phyloP scores from a whole-genome alignment of 1,140 invertebrate species.

The Scylla paramamosain region DNA sequence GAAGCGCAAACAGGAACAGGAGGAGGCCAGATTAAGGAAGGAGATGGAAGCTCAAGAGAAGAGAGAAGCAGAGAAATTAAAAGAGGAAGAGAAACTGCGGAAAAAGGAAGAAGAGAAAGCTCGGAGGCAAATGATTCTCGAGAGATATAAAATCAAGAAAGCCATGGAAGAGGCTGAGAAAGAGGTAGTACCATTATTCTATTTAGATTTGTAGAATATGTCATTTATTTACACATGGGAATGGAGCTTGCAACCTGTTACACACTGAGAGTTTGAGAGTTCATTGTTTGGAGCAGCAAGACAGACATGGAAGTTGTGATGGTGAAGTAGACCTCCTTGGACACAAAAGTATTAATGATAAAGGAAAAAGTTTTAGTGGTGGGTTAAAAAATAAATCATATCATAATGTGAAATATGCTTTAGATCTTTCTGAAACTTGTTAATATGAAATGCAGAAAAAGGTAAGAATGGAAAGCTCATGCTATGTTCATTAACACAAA shows the following conservation, averaged over 20 bases:
- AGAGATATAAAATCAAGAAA: slow-evolving; percentile 97
- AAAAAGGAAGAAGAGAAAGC: slow-evolving; percentile 96
- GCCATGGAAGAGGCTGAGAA: slow-evolving; percentile 94
- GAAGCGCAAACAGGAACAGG: slow-evolving; percentile 84
- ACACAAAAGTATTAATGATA: not conserved
- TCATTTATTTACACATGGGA: not conserved
- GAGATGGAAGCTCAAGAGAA: slow-evolving; percentile 81
- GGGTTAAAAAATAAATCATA: not conserved
- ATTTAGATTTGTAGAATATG: not conserved
- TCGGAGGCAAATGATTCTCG: slow-evolving; percentile 92
- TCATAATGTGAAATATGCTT: not conserved
- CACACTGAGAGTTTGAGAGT: not conserved
- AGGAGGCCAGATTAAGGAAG: slow-evolving; percentile 90
- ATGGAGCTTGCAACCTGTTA: not conserved
- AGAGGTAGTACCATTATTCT: slow-evolving; percentile 84
- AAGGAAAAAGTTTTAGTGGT: not conserved
- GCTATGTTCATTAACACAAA: not conserved
- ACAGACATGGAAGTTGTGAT: not conserved
- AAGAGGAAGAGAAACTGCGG: slow-evolving; percentile 90
- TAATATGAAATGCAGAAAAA: not conserved
- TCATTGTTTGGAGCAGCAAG: not conserved
- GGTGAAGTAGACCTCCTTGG: not conserved
- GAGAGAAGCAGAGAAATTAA: slow-evolving; percentile 89
- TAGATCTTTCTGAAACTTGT: not conserved
- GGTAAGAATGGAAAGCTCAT: slow-evolving; percentile 22